phyloP scores from a whole-genome alignment of 2,797 vertebrate genomes.

The Sebastes hubbsi region DNA sequence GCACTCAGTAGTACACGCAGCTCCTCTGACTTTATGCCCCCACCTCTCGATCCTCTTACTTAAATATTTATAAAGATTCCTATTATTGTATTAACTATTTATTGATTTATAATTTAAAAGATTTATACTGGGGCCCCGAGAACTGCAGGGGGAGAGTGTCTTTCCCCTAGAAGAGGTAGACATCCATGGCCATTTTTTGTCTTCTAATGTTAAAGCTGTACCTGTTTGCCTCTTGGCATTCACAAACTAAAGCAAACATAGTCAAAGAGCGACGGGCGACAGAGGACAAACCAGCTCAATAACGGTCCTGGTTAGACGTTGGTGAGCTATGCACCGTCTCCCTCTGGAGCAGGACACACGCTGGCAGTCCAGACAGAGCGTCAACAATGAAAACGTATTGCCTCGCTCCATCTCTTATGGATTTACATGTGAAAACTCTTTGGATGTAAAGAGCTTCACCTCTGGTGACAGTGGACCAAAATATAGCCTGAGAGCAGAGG shows the following conservation, averaged over 20 bases:
- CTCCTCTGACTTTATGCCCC: constrained; percentile 19
- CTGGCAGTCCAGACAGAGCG: constrained; percentile 72
- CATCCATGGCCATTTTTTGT: constrained; percentile 82
- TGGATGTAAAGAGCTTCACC: constrained; percentile 47
- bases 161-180: constrained; percentile 78
- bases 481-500: not conserved
- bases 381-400: constrained; percentile 76
- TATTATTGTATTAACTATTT: constrained; percentile 99
- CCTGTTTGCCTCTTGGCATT: constrained; percentile 68
- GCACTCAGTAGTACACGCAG: constrained; percentile 23
- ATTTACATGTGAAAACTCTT: constrained; percentile 78
- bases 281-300: constrained; percentile 75
- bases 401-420: constrained; percentile 77
- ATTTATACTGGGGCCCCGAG: constrained; percentile 87
- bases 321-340: constrained; percentile 64
- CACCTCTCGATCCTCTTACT: constrained; percentile 73
- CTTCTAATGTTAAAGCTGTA: constrained; percentile 77
- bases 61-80: constrained; percentile 96
- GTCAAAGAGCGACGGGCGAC: constrained; percentile 7
- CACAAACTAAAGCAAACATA: constrained; percentile 15
- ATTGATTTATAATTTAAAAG: constrained; percentile 99
- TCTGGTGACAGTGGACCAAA: constrained; percentile 38
- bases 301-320: constrained; percentile 73
- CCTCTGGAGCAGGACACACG: constrained; percentile 71
- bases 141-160: constrained; percentile 82